Base-by-base conservation (phyloP, 2,888 invertebrate species). In the Arctia plantaginis region DNA sequence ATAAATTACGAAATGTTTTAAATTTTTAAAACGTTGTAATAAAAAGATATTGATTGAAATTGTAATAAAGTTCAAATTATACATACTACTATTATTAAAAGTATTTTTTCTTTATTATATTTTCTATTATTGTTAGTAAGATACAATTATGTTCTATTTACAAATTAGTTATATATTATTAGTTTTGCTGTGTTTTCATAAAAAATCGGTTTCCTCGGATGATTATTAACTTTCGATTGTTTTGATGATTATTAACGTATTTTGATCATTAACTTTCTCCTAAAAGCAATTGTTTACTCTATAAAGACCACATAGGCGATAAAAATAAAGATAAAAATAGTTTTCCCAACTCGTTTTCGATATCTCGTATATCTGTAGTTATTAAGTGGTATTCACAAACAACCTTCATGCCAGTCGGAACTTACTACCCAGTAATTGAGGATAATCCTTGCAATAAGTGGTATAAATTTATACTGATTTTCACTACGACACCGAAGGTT, bases 391-490 rank as follows among this genome's bases (percentile, higher is more conserved):
- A 30, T 65, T 20, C 44, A 35, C 35, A 47, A 65, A 71, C 47
- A 62, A 62, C 62, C 71, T 65, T 65, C 47, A 35, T 33, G 71
- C 35, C 71, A 65, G 55, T 66, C 51, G 66, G 35, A 76, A 73
- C 69, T 76, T 71, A 70, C 69, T 13, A 69, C 33, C 51, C 47
- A 69, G 71, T 79, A 79, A 79, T 79, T 79, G 79, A 79, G 79
- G 73, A 79, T 79, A 79, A 73, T 71, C 44, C 66, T 59, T 23
- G 55, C 33, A 71, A 27, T 73, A 76, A 78, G 65, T 68, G 51
- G 68, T 72, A 70, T 64, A 51, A 65, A 65, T 71, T 65, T 47
- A 47, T 35, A 47, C 47, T n/a, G n/a, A 6, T 3, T 27, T 18
- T 23, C n/a, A 51, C 15, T 30, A 30, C 6, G 1, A 15, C 13